Conservation (phyloP, 2,797 vertebrate genomes). For the Gouania willdenowi region DNA sequence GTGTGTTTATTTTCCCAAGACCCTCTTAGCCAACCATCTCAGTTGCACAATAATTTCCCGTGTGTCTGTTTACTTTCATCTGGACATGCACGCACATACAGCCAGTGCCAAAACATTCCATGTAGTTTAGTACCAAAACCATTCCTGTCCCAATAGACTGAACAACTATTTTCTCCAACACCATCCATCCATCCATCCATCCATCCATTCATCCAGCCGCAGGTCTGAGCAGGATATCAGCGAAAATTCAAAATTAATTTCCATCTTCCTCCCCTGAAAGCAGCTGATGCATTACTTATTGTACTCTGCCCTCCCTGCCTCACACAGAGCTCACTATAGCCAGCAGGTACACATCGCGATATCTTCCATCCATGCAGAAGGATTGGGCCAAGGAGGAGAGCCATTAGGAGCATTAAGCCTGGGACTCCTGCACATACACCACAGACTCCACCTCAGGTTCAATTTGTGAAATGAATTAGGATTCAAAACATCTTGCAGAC, state of each 20-base stretch:
- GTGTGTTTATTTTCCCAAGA: too few species aligned
- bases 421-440: slow-evolving; percentile 36
- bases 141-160: too few species aligned
- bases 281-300: slow-evolving; percentile 21
- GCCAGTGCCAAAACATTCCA: too few species aligned
- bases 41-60: too few species aligned
- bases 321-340: slow-evolving; percentile 28
- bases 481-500: slow-evolving; percentile 33
- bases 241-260: slow-evolving; percentile 33
- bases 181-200: slow-evolving; percentile 6
- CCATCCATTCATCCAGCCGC: slow-evolving; percentile 27
- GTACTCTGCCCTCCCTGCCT: slow-evolving; percentile 36
- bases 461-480: slow-evolving; percentile 27
- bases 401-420: slow-evolving; percentile 52
- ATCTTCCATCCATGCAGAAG: slow-evolving; percentile 37
- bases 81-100: too few species aligned
- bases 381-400: slow-evolving; percentile 24
- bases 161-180: too few species aligned
- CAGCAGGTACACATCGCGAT: slow-evolving; percentile 38
- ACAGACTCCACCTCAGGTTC: slow-evolving; percentile 21
- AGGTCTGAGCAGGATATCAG: slow-evolving; percentile 33
- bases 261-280: slow-evolving; percentile 36
- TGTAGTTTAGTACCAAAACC: too few species aligned
- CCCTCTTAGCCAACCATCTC: too few species aligned
- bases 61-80: too few species aligned